phyloP scores from a whole-genome alignment of 2,888 invertebrate species.

The Cerastis leucographa region DNA sequence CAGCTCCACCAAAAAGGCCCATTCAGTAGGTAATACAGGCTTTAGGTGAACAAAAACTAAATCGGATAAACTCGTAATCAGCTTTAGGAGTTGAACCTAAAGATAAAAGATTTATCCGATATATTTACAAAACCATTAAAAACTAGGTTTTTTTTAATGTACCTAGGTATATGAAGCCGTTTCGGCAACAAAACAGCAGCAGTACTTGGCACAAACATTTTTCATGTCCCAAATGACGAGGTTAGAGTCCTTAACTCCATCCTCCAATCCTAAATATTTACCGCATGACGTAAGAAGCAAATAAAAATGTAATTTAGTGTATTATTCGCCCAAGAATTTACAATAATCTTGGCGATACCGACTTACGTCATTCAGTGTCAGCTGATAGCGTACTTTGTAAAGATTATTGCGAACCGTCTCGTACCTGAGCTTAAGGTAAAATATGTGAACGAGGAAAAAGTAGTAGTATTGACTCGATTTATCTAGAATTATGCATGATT shows the following conservation, averaged over 20 bases:
- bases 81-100: neutral
- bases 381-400: slow-evolving; percentile 51
- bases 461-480: neutral
- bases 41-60: neutral
- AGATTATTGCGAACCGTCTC: slow-evolving; percentile 36
- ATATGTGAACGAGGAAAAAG: slow-evolving; percentile 37
- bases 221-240: neutral
- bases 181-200: no score
- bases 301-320: slow-evolving; percentile 28
- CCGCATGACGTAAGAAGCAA: slow-evolving; percentile 46
- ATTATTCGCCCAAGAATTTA: slow-evolving; percentile 43
- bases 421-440: slow-evolving; percentile 30
- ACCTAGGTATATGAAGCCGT: neutral
- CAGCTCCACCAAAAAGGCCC: no score
- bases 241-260: neutral
- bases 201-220: neutral
- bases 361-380: slow-evolving; percentile 60
- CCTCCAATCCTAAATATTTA: slow-evolving; percentile 41
- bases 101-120: neutral
- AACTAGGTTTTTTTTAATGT: neutral
- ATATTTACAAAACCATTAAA: neutral
- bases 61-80: slow-evolving; percentile 3
- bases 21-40: no score
- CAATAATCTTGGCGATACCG: slow-evolving; percentile 45
- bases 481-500: slow-evolving; percentile 17